These are phyloP conservation scores for Verasper variegatus DNA, from an alignment of 2,113 vertebrate species.

Conservation along the genomic window DNA sequence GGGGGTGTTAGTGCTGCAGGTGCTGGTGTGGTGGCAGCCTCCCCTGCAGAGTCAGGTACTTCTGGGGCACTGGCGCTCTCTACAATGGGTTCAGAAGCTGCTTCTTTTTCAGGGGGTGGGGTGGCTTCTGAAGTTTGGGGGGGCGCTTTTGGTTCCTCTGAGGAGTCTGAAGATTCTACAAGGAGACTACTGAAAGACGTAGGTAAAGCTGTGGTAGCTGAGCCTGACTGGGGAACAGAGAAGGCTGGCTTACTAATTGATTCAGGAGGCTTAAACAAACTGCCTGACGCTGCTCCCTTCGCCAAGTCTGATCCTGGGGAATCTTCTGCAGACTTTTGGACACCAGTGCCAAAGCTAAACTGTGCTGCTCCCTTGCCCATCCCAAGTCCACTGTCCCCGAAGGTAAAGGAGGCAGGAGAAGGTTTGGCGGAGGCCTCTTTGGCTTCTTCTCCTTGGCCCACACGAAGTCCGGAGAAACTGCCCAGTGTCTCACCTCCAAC, in stretches of 20 bases:
- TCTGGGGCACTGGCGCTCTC: conserved; percentile 5
- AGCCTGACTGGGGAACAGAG: conserved; percentile 61
- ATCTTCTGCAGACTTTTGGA: conserved; percentile 78
- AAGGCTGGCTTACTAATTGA: conserved; percentile 73
- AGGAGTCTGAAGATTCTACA: conserved; percentile 47
- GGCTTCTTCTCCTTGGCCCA: conserved; percentile 88
- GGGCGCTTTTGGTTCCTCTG: conserved; percentile 62
- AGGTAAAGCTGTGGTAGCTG: conserved; percentile 48
- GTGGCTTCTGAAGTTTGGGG: conserved; percentile 48
- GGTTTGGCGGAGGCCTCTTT: conserved; percentile 74
- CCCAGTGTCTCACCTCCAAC: conserved; percentile 91
- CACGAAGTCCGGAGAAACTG: conserved; percentile 90
- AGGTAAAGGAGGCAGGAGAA: conserved; percentile 51
- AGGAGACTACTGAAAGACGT: conserved; percentile 64
- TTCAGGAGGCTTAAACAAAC: conserved; percentile 80
- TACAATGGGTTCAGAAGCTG: conserved; percentile 8
- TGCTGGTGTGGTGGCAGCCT: conserved; percentile 21
- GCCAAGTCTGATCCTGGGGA: conserved; percentile 35
- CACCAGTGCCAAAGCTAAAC: conserved; percentile 77
- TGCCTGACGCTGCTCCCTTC: conserved; percentile 39
- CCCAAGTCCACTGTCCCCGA: conserved; percentile 47
- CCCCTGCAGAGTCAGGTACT: conserved; percentile 7
- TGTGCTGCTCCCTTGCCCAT: conserved; percentile 38
- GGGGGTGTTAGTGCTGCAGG: conserved; percentile 27
- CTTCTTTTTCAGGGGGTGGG: conserved; percentile 42